Evolutionary conservation across 2,113 vertebrate species (phyloP).

Genomic region (Cervus canadensis): DNA sequence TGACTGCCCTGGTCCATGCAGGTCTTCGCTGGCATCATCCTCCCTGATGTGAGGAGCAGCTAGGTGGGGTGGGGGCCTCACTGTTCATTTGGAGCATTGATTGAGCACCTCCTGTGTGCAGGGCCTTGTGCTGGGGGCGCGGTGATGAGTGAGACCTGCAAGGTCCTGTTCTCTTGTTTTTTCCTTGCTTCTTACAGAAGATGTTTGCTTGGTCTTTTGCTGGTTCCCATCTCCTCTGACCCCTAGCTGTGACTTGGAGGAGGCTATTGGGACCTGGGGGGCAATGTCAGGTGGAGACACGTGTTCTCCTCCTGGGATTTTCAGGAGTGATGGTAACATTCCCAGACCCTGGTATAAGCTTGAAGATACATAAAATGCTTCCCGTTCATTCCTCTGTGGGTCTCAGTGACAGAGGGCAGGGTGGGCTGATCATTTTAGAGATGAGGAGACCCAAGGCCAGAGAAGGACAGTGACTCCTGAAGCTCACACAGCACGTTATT

Average conservation of each 20-base stretch:
- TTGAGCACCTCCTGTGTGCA: neutral
- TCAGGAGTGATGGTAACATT: neutral
- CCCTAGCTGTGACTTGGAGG: neutral
- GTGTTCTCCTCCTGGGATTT: neutral
- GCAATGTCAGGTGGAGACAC: neutral
- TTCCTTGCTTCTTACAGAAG: neutral
- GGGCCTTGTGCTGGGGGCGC: neutral
- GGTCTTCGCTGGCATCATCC: neutral
- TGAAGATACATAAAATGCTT: neutral
- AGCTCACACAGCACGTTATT: neutral
- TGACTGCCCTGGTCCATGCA: rapidly evolving
- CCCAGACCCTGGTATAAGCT: neutral
- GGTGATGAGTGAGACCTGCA: neutral
- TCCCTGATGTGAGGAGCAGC: neutral
- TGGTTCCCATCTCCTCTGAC: neutral
- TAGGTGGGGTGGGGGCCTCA: no score
- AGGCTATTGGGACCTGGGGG: neutral
- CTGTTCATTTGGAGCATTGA: neutral
- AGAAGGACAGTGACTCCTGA: neutral
- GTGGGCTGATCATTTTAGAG: neutral
- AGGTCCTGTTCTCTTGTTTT: neutral
- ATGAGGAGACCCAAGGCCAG: neutral
- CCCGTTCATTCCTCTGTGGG: neutral
- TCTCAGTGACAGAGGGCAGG: neutral
- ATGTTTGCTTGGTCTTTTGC: neutral